Base-by-base conservation (phyloP, 2,113 vertebrate species). In the Beaufortia kweichowensis region DNA sequence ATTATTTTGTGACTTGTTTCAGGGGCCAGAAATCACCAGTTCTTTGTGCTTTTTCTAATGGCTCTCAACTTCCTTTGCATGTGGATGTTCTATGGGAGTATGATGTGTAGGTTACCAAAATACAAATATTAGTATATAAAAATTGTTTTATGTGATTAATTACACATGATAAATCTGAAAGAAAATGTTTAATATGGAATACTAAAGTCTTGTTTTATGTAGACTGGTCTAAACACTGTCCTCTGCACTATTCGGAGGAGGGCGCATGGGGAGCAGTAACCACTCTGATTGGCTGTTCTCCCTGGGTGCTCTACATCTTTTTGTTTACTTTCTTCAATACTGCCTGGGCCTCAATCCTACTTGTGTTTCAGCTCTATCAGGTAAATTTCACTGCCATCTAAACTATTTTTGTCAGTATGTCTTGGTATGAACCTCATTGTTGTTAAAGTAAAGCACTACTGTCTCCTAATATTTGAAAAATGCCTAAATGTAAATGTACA, bases 21-120 rank as follows among this genome's bases (percentile, higher is more conserved):
- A 99, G 97, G 96, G 69, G 85, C 93, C 65, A 95, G 96, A 84
- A 99, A 99, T 86, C 96, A 98, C 84, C 88, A 81, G 70, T 96
- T 92, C 88, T 98, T 94, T 78, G 62, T 99, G 4, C 83, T 94
- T 46, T 96, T 99, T 67, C 89, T 98, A 57, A 21, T 88, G 55
- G 93, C 92, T 53, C 83, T 98, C 9, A 41, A 81, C 0, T 0
- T 93, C 46, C 88, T 94, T n/a, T 84, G 92, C 78, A 75, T 74
- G 72, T 97, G 93, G 92, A 90, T 95, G 88, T 88, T 95, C 29
- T 94, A 94, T 78, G 94, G 92, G 67, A 91, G 91, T 79, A 68
- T 95, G 19, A 24, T 82, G 41, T 96, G 97, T 98, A 93, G 90
- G 97, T 96, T n/a, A 15, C 15, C 29, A 21, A 19, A 21, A 53